Evolutionary conservation across 2,888 invertebrate genomes (phyloP), one percentile per base, ranked within the genome.

Genomic region (Polydrusus cervinus): DNA sequence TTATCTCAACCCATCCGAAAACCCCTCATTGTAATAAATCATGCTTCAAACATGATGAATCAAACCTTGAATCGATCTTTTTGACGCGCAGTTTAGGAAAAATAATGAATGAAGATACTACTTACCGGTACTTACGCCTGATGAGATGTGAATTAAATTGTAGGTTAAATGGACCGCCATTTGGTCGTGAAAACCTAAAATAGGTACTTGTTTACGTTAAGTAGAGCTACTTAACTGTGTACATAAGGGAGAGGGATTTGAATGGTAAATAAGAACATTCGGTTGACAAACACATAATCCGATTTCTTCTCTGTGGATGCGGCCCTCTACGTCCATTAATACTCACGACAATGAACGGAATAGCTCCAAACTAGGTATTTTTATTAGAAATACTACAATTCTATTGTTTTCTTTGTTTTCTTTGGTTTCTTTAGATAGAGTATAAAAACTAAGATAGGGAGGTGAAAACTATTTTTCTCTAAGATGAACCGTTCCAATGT

Each of bases 111-210:
- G 34, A 9, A 8, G 8, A 34, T 53, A n/a, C 30, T 14, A 61
- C 70, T 75, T 73, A 75, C 78, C 75, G 73, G 43, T 65, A 78
- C 61, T 73, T 78, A 20, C 72, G 75, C 62, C 73, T 72, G 25
- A 65, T 62, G 20, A 67, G 53, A 45, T 77, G 69, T 60, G 77
- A 75, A 45, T 68, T 77, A 71, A 77, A 77, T 47, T 77, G 70
- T 25, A 77, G 47, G 57, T 75, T 69, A 64, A 77, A 74, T 45
- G 77, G 66, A 20, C 72, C 70, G 43, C 43, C 67, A 13, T 72
- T 77, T 38, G 45, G 14, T 43, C 77, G 71, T 20, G 75, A 67
- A 69, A 53, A 75, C 66, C 77, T 77, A 74, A 65, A 77, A 77
- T 47, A 57, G 71, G n/a, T 47, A 51, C 49, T 67, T 40, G 53